Evolutionary conservation across 2,797 vertebrate genomes (phyloP).

Genomic region (Gymnodraco acuticeps): DNA sequence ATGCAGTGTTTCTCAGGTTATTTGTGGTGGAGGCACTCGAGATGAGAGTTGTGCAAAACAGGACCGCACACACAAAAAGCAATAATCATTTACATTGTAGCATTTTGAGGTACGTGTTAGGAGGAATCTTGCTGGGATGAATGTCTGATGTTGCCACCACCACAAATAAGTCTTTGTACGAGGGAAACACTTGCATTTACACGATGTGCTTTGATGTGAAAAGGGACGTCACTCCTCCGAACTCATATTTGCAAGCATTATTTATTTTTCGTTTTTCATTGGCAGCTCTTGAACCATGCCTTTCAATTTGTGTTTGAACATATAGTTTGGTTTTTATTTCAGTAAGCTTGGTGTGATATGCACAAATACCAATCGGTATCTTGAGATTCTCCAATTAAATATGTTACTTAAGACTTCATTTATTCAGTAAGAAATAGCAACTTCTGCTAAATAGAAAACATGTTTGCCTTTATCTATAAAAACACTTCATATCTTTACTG

Average conservation of each 20-base stretch:
- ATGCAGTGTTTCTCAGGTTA: conserved; percentile 42
- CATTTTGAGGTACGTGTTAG: conserved; percentile 7
- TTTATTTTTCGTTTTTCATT: conserved; percentile 32
- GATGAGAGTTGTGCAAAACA: conserved; percentile 1
- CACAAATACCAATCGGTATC: conserved; percentile 3
- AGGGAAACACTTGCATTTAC: conserved; percentile 34
- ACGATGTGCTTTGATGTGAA: conserved; percentile 27
- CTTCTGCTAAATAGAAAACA: conserved; percentile 14
- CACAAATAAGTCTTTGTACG: conserved; percentile 4
- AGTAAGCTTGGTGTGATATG: background rate
- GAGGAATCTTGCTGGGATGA: conserved; percentile 8
- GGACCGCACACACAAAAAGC: conserved; percentile 27
- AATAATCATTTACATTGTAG: conserved; percentile 44
- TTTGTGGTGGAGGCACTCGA: conserved; percentile 22
- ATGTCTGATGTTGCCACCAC: background rate
- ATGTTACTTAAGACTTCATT: background rate
- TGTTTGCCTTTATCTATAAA: conserved; percentile 21
- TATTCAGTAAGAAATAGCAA: conserved; percentile 13
- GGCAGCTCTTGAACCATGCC: conserved; percentile 62
- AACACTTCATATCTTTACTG: conserved; percentile 14
- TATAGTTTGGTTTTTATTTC: conserved; percentile 17
- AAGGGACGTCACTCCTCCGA: conserved; percentile 43
- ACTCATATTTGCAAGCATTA: conserved; percentile 20
- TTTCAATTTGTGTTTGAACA: conserved; percentile 25
- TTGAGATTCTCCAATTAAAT: conserved; percentile 8